A percentile compares a stretch with the other conserved stretches of the same genome.
These are phyloP conservation scores for Tachyglossus aculeatus DNA, from an alignment of 2,797 vertebrate genomes.

Conservation along the genomic window DNA sequence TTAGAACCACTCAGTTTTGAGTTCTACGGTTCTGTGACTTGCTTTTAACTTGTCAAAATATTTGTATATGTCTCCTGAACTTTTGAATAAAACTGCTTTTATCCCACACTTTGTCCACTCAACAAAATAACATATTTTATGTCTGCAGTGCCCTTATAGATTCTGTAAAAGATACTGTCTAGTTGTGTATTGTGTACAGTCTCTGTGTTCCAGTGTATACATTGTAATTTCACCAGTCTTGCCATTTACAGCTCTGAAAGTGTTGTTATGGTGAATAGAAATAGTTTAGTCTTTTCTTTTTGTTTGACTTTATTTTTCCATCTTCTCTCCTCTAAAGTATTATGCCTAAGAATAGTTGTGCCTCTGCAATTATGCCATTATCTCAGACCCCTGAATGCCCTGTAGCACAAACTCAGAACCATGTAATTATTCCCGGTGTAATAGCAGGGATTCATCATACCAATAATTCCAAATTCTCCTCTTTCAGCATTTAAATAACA, in stretches of 20 bases:
- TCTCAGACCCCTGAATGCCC: conserved; percentile 34
- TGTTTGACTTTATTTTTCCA: conserved; percentile 37
- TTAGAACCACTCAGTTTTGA: background rate
- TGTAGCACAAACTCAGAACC: conserved; percentile 27
- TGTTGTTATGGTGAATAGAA: conserved; percentile 59
- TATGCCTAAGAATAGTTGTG: conserved; percentile 10
- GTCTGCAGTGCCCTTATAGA: conserved; percentile 39
- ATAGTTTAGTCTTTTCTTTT: conserved; percentile 55
- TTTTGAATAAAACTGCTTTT: conserved; percentile 54
- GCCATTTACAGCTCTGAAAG: conserved; percentile 49
- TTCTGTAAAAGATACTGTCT: conserved; percentile 25
- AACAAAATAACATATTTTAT: conserved; percentile 35
- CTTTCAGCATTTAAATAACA: conserved; percentile 42
- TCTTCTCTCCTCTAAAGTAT: conserved; percentile 25
- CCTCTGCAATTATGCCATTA: conserved; percentile 39
- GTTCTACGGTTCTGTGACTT: background rate
- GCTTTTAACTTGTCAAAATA: conserved; percentile 11
- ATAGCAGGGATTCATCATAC: conserved; percentile 19
- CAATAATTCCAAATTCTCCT: conserved; percentile 26
- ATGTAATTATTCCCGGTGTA: conserved; percentile 45
- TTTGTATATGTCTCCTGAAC: conserved; percentile 25
- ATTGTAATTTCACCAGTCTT: conserved; percentile 59
- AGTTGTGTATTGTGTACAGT: conserved; percentile 42
- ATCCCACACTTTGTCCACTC: conserved; percentile 20
- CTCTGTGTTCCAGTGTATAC: conserved; percentile 32